These are phyloP conservation scores for Colinus virginianus DNA, from an alignment of 2,113 vertebrate species.

Conservation along the genomic window DNA sequence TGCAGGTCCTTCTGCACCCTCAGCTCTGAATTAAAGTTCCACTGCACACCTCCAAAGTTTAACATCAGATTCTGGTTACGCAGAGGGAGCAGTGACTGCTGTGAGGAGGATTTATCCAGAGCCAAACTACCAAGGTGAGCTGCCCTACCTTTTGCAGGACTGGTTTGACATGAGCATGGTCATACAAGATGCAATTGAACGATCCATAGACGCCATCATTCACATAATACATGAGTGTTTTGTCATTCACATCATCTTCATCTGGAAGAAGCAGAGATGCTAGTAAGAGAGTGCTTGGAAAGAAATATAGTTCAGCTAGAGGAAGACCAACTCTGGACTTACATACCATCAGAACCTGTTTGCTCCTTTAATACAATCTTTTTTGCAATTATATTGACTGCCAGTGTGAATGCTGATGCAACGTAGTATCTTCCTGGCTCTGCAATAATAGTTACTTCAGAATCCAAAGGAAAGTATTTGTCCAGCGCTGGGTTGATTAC, in stretches of 20 bases:
- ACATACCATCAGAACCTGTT: conserved; percentile 84
- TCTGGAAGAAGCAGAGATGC: conserved; percentile 77
- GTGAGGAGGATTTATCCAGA: background rate
- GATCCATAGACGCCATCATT: conserved; percentile 99
- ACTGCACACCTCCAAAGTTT: background rate
- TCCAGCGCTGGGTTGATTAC: conserved; percentile 94
- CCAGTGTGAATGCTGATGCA: conserved; percentile 93
- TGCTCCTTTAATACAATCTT: conserved; percentile 92
- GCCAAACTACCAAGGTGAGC: rapidly evolving
- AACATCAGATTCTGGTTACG: background rate
- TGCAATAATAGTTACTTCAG: conserved; percentile 88
- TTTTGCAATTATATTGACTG: conserved; percentile 97
- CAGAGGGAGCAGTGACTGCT: background rate
- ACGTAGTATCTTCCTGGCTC: conserved; percentile 97
- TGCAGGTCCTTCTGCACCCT: background rate
- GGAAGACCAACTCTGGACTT: background rate
- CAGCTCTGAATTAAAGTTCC: background rate
- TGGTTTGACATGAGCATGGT: conserved; percentile 93
- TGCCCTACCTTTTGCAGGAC: conserved; percentile 87
- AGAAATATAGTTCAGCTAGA: background rate
- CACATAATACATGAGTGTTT: conserved; percentile 96
- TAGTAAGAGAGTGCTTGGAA: background rate
- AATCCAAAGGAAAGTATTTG: conserved; percentile 92
- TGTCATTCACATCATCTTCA: conserved; percentile 87
- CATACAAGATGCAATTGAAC: conserved; percentile 96